phyloP scores from a whole-genome alignment of 2,113 vertebrate genomes.

The Pelecanoides urinatrix region DNA sequence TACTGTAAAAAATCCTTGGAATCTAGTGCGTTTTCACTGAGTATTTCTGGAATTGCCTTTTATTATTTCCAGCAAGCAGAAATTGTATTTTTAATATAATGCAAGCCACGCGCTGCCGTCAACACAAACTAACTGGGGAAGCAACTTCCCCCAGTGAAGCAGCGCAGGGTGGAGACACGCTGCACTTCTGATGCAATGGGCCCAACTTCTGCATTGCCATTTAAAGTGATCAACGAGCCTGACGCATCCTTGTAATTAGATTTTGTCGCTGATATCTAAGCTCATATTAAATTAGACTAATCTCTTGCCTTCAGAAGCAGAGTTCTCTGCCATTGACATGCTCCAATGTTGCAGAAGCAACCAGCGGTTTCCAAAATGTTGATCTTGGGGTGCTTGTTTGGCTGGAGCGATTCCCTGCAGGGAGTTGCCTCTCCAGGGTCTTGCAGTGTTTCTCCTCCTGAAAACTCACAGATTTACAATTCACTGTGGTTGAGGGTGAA shows the following conservation, averaged over 20 bases:
- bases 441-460: neutral
- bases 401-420: neutral
- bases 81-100: neutral
- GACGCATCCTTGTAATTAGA: neutral
- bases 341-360: neutral
- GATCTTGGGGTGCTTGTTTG: neutral
- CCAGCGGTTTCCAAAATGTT: neutral
- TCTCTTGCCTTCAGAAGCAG: neutral
- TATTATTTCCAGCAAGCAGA: neutral
- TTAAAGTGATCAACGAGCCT: neutral
- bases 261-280: neutral
- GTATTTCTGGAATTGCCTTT: neutral
- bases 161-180: fast-evolving
- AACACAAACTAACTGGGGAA: neutral
- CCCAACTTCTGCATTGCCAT: neutral
- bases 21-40: neutral
- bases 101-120: neutral
- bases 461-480: neutral
- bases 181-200: neutral
- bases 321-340: neutral
- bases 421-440: neutral
- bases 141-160: neutral
- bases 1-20: neutral
- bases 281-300: neutral
- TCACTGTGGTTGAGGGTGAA: neutral